Evolutionary conservation across 2,888 invertebrate species (phyloP), one percentile per base, ranked within the genome.

Genomic region (Conops quadrifasciatus): DNA sequence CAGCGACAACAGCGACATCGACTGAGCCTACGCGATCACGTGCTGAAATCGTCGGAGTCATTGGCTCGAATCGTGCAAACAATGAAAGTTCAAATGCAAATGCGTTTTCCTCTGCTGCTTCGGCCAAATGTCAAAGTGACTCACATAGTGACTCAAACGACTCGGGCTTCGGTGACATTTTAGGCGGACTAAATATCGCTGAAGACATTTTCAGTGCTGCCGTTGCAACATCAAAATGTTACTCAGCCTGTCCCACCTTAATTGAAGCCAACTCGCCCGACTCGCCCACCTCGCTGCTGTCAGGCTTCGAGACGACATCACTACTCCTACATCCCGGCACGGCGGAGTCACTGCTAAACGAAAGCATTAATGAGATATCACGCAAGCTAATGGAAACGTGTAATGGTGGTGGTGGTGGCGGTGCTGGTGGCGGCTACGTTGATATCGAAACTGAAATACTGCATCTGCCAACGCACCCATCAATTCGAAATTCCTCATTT

Each of bases 311-410:
- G 19, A 28, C 67, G 71, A 62, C 72, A 64, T 36, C 77, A 56
- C 62, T 75, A 43, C 63, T 77, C 73, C 71, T 78, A 60, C 72
- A 76, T 70, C 72, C 74, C 58, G 72, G 76, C 72, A 79, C 81
- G 21, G 82, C 81, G 1, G 82, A 85, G 73, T 82, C 84, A n/a
- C 75, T 86, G 63, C 77, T 86, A 26, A 83, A 82, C 60, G 84
- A 83, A 74, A 85, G 85, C 71, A 85, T 86, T 71, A 86, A 85
- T 74, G 86, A 86, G 79, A 85, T 86, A 75, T 86, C 86, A 30
- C 84, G 84, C 71, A 86, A 85, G 79, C 79, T 86, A 62, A 85
- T 86, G 78, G 86, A 86, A 78, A 84, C 86, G n/a, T 84, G 86
- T 63, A 83, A 82, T 60, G 83, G 81, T 68, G 81, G 15, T 59